phyloP scores from a whole-genome alignment of 2,888 invertebrate genomes.

The Gymnocheta viridis region DNA sequence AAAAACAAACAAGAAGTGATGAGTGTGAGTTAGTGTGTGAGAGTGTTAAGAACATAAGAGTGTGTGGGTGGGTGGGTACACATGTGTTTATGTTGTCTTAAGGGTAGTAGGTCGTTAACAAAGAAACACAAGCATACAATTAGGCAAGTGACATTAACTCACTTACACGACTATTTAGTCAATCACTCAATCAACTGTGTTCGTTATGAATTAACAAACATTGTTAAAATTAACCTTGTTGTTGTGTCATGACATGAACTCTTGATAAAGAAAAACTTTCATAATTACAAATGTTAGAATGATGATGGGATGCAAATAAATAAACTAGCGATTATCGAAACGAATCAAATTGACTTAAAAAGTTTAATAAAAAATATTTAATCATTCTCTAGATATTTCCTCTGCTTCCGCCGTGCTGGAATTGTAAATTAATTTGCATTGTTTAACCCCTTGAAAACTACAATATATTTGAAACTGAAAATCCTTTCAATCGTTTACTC shows the following conservation, averaged over 20 bases:
- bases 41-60: not conserved
- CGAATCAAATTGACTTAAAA: not conserved
- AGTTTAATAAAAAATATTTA: too few species aligned
- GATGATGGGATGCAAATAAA: not conserved
- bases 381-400: too few species aligned
- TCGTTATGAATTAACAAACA: not conserved
- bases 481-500: not conserved
- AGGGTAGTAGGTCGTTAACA: slow-evolving; percentile 49
- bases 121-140: not conserved
- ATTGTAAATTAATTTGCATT: too few species aligned
- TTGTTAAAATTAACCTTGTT: slow-evolving; percentile 10
- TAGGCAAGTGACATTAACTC: slow-evolving; percentile 31
- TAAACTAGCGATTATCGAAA: too few species aligned
- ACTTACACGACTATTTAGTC: slow-evolving; percentile 12
- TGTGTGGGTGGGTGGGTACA: not conserved
- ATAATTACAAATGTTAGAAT: not conserved
- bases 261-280: not conserved
- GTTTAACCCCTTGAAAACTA: too few species aligned
- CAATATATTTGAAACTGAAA: not conserved
- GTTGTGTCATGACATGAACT: not conserved
- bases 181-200: not conserved
- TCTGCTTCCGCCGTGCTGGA: too few species aligned
- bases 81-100: slow-evolving; percentile 4
- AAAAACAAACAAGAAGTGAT: too few species aligned
- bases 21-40: not conserved